phyloP scores from a whole-genome alignment of 2,888 invertebrate genomes.

The Hyles lineata region DNA sequence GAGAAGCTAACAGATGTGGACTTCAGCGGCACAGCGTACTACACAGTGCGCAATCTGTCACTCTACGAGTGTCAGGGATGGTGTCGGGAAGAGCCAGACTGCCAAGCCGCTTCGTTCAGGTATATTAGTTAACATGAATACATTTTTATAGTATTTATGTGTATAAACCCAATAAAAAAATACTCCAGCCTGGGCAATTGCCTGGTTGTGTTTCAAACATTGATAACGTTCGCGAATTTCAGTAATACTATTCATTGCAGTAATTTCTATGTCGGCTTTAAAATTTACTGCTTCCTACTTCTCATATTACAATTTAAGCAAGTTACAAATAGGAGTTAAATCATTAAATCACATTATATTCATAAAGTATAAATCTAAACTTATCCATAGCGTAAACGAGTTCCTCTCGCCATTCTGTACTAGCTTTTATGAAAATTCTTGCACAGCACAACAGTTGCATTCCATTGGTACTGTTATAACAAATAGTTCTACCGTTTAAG shows the following conservation, averaged over 20 bases:
- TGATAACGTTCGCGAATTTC: no score
- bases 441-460: slow-evolving; percentile 20
- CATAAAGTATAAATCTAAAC: background rate
- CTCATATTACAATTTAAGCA: background rate
- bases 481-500: slow-evolving; percentile 25
- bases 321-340: background rate
- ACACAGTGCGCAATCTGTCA: slow-evolving; percentile 95
- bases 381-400: no score
- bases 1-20: slow-evolving; percentile 97
- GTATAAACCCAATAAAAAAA: no score
- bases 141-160: background rate
- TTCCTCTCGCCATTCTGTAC: slow-evolving; percentile 10
- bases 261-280: no score
- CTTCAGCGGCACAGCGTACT: slow-evolving; percentile 95
- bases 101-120: slow-evolving; percentile 95
- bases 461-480: slow-evolving; percentile 22
- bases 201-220: no score
- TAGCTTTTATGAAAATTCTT: slow-evolving; percentile 23
- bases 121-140: slow-evolving; percentile 45
- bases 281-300: no score
- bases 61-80: slow-evolving; percentile 97
- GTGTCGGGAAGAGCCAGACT: slow-evolving; percentile 96
- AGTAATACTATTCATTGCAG: no score
- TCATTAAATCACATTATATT: background rate
- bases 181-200: no score